Evolutionary conservation across 2,888 invertebrate species (phyloP).

Genomic region (Gasteruption jaculator): DNA sequence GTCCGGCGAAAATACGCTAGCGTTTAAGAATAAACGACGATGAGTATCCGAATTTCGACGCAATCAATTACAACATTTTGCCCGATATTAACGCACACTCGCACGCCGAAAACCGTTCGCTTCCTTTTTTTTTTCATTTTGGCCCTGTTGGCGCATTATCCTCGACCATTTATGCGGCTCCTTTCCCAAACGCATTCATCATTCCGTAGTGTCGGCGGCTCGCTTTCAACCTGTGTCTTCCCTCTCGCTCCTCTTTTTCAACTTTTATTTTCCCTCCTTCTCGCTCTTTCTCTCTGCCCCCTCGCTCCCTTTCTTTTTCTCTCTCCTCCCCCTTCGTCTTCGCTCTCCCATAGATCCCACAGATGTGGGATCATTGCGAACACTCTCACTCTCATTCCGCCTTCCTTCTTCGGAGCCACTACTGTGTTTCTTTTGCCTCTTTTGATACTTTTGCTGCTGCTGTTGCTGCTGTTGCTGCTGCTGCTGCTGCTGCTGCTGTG

Average conservation of each 20-base stretch:
- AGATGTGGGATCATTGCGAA: too few relatives aligned
- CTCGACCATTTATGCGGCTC: slow-evolving; percentile 34
- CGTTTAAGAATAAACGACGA: too few relatives aligned
- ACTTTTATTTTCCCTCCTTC: slow-evolving; percentile 13
- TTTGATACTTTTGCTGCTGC: slow-evolving; percentile 39
- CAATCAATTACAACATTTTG: too few relatives aligned
- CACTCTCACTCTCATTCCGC: slow-evolving; percentile 6
- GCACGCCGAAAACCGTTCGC: too few relatives aligned
- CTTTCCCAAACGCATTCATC: slow-evolving; percentile 32
- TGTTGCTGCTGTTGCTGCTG: slow-evolving; percentile 53
- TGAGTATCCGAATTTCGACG: too few relatives aligned
- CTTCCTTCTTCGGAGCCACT: slow-evolving; percentile 1
- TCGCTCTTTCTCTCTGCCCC: slow-evolving; percentile 8
- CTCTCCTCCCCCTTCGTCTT: background rate
- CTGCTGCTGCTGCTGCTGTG: too few relatives aligned
- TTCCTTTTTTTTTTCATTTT: too few relatives aligned
- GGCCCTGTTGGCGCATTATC: slow-evolving; percentile 24
- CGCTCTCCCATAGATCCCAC: too few relatives aligned
- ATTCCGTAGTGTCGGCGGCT: slow-evolving; percentile 30
- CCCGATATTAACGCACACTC: too few relatives aligned
- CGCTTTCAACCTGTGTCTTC: too few relatives aligned
- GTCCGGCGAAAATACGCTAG: too few relatives aligned
- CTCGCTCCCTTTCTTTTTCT: slow-evolving; percentile 5
- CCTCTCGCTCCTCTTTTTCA: slow-evolving; percentile 11
- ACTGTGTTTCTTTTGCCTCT: slow-evolving; percentile 52